A percentile compares a stretch with the other conserved stretches of the same genome.
phyloP scores from a whole-genome alignment of 2,113 vertebrate species.

The Monarcha castaneiventris region DNA sequence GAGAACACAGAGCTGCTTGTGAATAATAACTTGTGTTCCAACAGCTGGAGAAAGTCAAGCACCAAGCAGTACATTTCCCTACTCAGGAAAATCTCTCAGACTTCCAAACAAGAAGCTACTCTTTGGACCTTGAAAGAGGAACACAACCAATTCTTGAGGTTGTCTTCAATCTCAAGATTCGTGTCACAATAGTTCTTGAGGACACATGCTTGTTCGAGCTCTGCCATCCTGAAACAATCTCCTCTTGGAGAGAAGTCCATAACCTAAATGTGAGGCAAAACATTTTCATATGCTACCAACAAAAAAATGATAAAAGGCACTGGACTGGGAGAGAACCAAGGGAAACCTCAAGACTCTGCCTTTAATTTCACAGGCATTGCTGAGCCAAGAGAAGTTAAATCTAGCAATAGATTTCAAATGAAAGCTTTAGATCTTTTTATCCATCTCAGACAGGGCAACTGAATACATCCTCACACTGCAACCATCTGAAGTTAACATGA shows the following conservation, averaged over 20 bases:
- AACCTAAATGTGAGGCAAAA: neutral
- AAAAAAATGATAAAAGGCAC: conserved; percentile 1
- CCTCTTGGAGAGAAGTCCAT: neutral
- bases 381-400: conserved; percentile 25
- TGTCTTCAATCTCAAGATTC: neutral
- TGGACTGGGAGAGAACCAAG: conserved; percentile 4
- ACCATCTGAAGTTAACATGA: neutral
- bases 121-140: neutral
- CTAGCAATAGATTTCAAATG: neutral
- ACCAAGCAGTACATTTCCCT: neutral
- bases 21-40: neutral
- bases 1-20: neutral
- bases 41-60: conserved; percentile 2
- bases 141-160: neutral
- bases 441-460: neutral
- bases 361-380: conserved; percentile 31
- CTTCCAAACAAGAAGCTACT: neutral
- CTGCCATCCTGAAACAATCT: conserved; percentile 2
- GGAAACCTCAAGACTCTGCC: conserved; percentile 43
- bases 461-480: neutral
- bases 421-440: conserved; percentile 21
- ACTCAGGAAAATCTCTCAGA: neutral
- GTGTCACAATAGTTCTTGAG: neutral
- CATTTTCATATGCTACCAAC: conserved; percentile 25
- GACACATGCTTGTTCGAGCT: neutral